These are phyloP conservation scores for Erpetoichthys calabaricus DNA, from an alignment of 2,797 vertebrate genomes.

Conservation along the genomic window DNA sequence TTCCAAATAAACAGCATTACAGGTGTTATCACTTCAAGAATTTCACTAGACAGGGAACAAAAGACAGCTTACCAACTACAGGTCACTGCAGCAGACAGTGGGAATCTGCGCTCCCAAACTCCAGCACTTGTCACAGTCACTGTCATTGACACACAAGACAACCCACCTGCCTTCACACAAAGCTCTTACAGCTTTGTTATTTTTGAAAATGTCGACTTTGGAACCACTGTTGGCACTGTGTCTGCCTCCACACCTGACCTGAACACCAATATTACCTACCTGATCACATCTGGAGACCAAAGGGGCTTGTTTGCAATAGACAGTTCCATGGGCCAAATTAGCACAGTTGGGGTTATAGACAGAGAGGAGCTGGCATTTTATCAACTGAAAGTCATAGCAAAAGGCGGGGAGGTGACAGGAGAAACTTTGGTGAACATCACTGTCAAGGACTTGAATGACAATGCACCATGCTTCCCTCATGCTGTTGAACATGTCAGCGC, in stretches of 20 bases:
- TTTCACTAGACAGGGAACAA: constrained; percentile 82
- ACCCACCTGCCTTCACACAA: constrained; percentile 80
- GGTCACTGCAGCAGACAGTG: constrained; percentile 73
- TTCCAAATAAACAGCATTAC: constrained; percentile 75
- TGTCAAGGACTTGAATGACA: constrained; percentile 92
- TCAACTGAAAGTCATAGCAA: constrained; percentile 81
- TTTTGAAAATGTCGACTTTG: constrained; percentile 81
- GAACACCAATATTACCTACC: constrained; percentile 85
- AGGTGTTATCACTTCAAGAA: constrained; percentile 72
- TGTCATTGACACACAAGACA: constrained; percentile 89
- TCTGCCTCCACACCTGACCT: constrained; percentile 83
- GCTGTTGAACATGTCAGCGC: constrained; percentile 76
- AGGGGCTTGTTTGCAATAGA: constrained; percentile 71
- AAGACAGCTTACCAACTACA: constrained; percentile 85
- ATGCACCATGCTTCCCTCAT: constrained; percentile 78
- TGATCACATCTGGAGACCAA: constrained; percentile 87
- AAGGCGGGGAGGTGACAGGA: constrained; percentile 76
- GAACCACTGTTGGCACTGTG: constrained; percentile 72
- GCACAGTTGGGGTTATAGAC: constrained; percentile 69
- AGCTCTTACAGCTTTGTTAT: constrained; percentile 82
- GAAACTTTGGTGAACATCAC: constrained; percentile 82
- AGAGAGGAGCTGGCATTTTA: constrained; percentile 86
- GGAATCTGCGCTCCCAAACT: constrained; percentile 65
- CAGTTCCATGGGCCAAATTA: constrained; percentile 62
- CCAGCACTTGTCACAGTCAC: constrained; percentile 86